Evolutionary conservation across 2,113 vertebrate species (phyloP).

Genomic region (Corapipo altera): DNA sequence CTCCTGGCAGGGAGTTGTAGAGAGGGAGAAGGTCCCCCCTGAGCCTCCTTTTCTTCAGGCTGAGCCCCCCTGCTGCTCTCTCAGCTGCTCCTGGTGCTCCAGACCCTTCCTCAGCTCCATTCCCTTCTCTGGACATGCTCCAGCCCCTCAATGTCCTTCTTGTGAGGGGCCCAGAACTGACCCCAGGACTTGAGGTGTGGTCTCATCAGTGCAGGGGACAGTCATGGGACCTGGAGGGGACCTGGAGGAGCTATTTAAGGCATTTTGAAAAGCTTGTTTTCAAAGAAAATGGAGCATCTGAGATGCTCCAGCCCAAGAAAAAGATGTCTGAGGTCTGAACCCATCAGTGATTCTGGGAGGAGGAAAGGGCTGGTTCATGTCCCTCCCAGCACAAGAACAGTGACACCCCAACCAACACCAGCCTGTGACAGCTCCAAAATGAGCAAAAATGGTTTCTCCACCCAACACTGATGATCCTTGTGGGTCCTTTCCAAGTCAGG

Average conservation of each 20-base stretch:
- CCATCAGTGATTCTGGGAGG: neutral
- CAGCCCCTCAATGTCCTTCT: neutral
- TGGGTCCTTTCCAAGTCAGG: neutral
- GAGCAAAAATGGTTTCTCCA: neutral
- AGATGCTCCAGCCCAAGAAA: neutral
- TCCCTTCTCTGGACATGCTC: neutral
- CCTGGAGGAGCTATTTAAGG: neutral
- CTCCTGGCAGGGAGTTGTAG: neutral
- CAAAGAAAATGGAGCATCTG: neutral
- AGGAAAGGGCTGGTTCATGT: neutral
- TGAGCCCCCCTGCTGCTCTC: neutral
- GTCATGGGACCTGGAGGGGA: neutral
- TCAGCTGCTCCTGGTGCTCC: neutral
- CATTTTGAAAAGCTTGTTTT: neutral
- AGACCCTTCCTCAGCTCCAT: neutral
- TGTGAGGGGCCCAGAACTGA: neutral
- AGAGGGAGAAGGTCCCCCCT: neutral
- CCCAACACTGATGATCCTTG: neutral
- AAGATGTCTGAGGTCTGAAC: neutral
- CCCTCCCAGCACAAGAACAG: neutral
- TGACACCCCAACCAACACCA: neutral
- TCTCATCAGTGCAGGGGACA: neutral
- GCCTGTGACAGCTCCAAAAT: neutral
- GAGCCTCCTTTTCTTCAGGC: neutral
- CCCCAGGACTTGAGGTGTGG: neutral